These are phyloP conservation scores for Halesus radiatus DNA, from an alignment of 1,140 invertebrate species.

Conservation along the genomic window DNA sequence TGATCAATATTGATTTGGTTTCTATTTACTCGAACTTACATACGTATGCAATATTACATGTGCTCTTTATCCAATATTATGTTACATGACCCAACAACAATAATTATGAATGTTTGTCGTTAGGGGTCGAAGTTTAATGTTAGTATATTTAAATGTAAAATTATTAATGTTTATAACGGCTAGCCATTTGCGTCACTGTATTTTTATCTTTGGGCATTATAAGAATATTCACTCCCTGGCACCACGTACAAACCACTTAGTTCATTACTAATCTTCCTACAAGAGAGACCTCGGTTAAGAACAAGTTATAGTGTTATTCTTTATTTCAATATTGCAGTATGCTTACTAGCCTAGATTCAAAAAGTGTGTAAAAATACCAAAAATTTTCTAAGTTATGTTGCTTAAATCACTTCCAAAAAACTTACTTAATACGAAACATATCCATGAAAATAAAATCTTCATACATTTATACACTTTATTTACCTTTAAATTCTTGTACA, in stretches of 20 bases:
- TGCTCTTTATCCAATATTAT: background rate
- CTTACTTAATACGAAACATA: too few relatives aligned
- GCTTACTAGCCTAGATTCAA: too few relatives aligned
- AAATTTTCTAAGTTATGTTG: slow-evolving; percentile 6
- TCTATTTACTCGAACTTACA: background rate
- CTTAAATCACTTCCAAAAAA: background rate
- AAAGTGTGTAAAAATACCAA: too few relatives aligned
- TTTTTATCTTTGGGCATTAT: slow-evolving; percentile 15
- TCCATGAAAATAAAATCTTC: too few relatives aligned
- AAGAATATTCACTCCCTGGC: slow-evolving; percentile 8
- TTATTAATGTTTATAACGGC: slow-evolving; percentile 33
- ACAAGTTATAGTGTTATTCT: background rate
- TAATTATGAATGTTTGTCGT: background rate
- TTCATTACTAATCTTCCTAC: background rate
- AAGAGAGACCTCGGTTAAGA: background rate
- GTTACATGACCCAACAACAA: slow-evolving; percentile 7
- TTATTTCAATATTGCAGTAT: background rate
- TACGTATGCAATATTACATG: background rate
- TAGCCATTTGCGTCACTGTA: slow-evolving; percentile 52
- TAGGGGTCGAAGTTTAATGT: background rate
- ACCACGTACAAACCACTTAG: background rate
- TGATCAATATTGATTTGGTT: background rate
- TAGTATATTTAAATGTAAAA: background rate
- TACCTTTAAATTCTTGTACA: background rate
- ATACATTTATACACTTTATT: background rate